Percentiles rank a stretch among this genome's conserved stretches.
Evolutionary conservation across 2,888 invertebrate species (phyloP).

Genomic region (Julus scandinavius): DNA sequence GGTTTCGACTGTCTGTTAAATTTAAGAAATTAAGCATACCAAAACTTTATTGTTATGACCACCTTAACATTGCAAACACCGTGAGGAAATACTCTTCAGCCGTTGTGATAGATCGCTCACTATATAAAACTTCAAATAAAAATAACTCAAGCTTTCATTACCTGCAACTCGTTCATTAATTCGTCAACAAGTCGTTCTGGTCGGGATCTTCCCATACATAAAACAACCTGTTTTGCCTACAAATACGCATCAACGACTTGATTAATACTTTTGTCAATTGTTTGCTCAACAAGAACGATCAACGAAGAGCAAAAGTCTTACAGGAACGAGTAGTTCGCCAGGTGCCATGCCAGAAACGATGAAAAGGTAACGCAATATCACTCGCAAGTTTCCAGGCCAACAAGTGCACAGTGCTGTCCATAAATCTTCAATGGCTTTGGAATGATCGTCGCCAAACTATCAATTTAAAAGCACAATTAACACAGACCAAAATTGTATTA

Average conservation of each 20-base stretch:
- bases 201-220: conserved; percentile 90
- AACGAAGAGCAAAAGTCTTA: conserved; percentile 65
- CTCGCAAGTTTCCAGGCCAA: conserved; percentile 97
- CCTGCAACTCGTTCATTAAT: conserved; percentile 94
- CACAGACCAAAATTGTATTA: neutral
- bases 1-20: conserved; percentile 83
- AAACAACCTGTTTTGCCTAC: conserved; percentile 93
- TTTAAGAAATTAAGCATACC: neutral
- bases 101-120: neutral
- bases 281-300: conserved; percentile 66
- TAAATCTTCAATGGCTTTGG: conserved; percentile 93
- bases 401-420: conserved; percentile 96
- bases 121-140: neutral
- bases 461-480: neutral
- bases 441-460: conserved; percentile 94
- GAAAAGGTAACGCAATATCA: conserved; percentile 94
- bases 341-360: conserved; percentile 99
- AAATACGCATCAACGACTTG: conserved; percentile 57
- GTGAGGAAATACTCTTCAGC: neutral
- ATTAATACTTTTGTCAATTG: neutral
- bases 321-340: conserved; percentile 88
- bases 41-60: too few relatives aligned
- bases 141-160: conserved; percentile 44
- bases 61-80: neutral
- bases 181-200: conserved; percentile 94